A percentile compares a stretch with the other conserved stretches of the same genome.
Conservation (phyloP, 2,888 invertebrate species). For the Plagodis pulveraria region DNA sequence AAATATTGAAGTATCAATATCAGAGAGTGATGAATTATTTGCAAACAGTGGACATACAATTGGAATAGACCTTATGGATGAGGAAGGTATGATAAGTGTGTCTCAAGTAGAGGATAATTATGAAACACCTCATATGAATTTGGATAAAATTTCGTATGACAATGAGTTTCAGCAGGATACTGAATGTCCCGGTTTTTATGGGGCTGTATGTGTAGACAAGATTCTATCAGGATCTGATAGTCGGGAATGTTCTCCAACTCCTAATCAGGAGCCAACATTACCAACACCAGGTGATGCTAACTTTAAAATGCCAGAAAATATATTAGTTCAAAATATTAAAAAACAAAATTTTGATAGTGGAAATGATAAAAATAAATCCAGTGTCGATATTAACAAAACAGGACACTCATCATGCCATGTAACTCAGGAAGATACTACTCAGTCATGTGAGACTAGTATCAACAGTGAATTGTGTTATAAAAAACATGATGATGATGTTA, state of each 20-base stretch:
- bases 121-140: conserved; percentile 65
- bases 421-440: conserved; percentile 47
- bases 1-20: conserved; percentile 35
- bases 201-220: conserved; percentile 55
- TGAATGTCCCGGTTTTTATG: conserved; percentile 45
- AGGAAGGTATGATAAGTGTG: conserved; percentile 63
- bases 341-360: conserved; percentile 35
- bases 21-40: conserved; percentile 45
- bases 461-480: conserved; percentile 55
- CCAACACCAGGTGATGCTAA: conserved; percentile 30
- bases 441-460: conserved; percentile 62
- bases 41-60: conserved; percentile 55
- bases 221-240: conserved; percentile 55
- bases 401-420: conserved; percentile 26
- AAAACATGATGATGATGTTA: conserved; percentile 44
- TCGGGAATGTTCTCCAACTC: conserved; percentile 35
- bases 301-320: conserved; percentile 44
- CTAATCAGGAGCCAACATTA: conserved; percentile 34
- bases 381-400: conserved; percentile 28
- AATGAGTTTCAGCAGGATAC: conserved; percentile 21
- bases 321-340: conserved; percentile 34
- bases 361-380: conserved; percentile 36
- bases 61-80: conserved; percentile 63
- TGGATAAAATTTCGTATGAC: conserved; percentile 58
- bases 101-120: conserved; percentile 67